Conservation (phyloP, 2,113 vertebrate genomes). For the Oreotrochilus melanogaster region DNA sequence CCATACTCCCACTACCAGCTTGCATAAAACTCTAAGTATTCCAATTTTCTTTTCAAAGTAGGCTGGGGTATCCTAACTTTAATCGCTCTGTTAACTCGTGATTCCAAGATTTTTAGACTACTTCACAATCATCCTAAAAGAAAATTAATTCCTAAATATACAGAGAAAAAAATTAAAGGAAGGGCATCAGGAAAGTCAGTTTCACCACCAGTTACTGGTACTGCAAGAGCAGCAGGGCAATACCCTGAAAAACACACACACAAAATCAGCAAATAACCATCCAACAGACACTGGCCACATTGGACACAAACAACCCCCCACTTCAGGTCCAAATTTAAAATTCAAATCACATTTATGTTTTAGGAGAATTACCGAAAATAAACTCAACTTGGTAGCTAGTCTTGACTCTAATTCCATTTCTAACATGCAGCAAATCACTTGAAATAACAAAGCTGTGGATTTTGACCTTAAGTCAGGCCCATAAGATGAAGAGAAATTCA, state of each 20-base stretch:
- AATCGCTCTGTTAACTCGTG: neutral
- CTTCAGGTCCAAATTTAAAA: neutral
- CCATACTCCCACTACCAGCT: neutral
- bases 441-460: neutral
- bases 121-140: neutral
- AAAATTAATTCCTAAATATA: neutral
- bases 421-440: neutral
- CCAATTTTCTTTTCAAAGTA: neutral
- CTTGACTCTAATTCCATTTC: neutral
- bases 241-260: neutral
- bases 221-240: neutral
- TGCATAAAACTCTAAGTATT: neutral
- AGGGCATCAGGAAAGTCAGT: neutral
- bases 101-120: neutral
- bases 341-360: neutral
- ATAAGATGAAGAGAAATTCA: neutral
- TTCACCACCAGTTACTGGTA: neutral
- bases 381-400: neutral
- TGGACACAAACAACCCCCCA: accelerated
- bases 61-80: neutral
- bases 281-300: neutral
- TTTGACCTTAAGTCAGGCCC: neutral
- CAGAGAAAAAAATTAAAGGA: accelerated
- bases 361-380: neutral
- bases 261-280: neutral